Conservation (phyloP, 2,113 vertebrate genomes). For the Illadopsis cleaveri region DNA sequence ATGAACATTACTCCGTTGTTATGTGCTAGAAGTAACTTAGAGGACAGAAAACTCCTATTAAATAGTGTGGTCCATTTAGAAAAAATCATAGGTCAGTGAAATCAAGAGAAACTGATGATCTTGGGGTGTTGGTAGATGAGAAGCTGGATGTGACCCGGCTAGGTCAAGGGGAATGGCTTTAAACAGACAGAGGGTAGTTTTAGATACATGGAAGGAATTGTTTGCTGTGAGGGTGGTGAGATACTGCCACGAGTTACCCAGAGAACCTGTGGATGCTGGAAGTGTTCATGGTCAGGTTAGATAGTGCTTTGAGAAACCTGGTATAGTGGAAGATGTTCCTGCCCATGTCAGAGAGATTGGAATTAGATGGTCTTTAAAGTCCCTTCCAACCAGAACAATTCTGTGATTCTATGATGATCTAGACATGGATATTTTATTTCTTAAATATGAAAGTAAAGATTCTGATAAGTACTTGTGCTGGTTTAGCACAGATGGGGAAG, state of each 20-base stretch:
- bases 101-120: neutral
- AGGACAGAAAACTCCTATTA: neutral
- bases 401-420: neutral
- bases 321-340: neutral
- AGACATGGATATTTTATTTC: neutral
- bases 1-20: neutral
- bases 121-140: neutral
- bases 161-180: neutral
- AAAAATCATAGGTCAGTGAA: neutral
- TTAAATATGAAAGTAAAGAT: neutral
- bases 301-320: neutral
- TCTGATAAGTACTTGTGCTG: too few relatives aligned
- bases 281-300: neutral
- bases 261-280: neutral
- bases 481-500: too few relatives aligned
- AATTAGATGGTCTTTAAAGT: neutral
- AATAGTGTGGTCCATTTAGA: neutral
- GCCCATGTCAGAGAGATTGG: neutral
- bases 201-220: neutral
- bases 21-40: neutral
- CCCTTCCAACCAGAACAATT: neutral
- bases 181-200: neutral
- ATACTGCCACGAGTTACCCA: neutral
- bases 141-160: accelerated
- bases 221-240: neutral